Percentiles rank a stretch among this genome's conserved stretches.
phyloP scores from a whole-genome alignment of 1,140 invertebrate genomes.

The Drosophila sp. region DNA sequence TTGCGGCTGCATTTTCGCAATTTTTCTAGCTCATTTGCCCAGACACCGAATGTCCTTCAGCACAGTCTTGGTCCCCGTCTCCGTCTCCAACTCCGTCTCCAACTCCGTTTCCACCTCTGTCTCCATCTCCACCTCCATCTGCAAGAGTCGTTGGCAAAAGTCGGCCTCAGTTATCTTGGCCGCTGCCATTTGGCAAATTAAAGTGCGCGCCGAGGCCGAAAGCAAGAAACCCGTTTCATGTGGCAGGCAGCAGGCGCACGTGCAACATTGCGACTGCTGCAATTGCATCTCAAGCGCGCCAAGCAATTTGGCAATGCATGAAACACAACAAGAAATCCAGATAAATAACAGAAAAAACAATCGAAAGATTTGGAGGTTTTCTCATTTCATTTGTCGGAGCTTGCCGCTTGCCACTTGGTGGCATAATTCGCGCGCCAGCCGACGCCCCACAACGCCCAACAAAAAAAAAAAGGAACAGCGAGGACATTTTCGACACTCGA shows the following conservation, averaged over 20 bases:
- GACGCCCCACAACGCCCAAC: slow-evolving; percentile 63
- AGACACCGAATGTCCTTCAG: slow-evolving; percentile 75
- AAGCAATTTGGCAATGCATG: slow-evolving; percentile 69
- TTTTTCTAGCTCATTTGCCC: slow-evolving; percentile 77
- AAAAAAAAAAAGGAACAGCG: slow-evolving; percentile 14
- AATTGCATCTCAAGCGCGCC: slow-evolving; percentile 57
- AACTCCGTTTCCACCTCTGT: too few species aligned
- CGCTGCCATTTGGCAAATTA: slow-evolving; percentile 67
- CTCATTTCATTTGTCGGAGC: slow-evolving; percentile 48
- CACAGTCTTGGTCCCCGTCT: slow-evolving; percentile 16
- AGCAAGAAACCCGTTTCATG: slow-evolving; percentile 61
- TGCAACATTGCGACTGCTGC: slow-evolving; percentile 54
- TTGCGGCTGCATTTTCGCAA: slow-evolving; percentile 60
- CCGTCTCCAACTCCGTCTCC: background rate
- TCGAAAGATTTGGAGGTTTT: too few species aligned
- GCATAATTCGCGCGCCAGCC: slow-evolving; percentile 77
- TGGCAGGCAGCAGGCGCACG: slow-evolving; percentile 50
- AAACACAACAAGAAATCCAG: slow-evolving; percentile 1
- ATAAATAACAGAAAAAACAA: too few species aligned
- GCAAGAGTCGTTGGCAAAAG: slow-evolving; percentile 1
- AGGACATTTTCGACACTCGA: slow-evolving; percentile 28
- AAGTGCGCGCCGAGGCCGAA: slow-evolving; percentile 58
- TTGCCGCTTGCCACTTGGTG: slow-evolving; percentile 58
- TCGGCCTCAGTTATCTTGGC: slow-evolving; percentile 53
- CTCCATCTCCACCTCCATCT: slow-evolving; percentile 11